These are phyloP conservation scores for Lepidostoma basale DNA, from an alignment of 1,140 invertebrate genomes.

Conservation along the genomic window DNA sequence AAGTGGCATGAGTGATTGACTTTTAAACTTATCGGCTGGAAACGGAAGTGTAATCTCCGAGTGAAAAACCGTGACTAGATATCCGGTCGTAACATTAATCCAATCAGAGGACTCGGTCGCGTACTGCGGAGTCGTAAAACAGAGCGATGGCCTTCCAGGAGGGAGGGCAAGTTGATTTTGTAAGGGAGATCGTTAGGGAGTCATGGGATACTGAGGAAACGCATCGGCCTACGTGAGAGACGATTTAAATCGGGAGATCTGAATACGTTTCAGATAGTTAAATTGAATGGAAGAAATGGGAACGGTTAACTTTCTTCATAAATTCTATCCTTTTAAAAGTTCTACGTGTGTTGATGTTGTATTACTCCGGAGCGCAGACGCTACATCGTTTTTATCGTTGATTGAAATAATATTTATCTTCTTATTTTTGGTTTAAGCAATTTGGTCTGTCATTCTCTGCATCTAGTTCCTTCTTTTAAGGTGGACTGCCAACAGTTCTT, in stretches of 20 bases:
- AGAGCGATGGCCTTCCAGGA: constrained; percentile 14
- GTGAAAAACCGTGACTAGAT: constrained; percentile 25
- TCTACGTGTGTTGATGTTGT: no score
- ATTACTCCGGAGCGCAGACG: no score
- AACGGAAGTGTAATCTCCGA: constrained; percentile 11
- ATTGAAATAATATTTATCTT: no score
- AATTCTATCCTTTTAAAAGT: no score
- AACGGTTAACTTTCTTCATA: no score
- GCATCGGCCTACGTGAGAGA: constrained; percentile 16
- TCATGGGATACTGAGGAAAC: constrained; percentile 8
- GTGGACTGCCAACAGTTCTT: no score
- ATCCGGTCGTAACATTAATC: constrained; percentile 38
- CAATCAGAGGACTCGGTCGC: constrained; percentile 36
- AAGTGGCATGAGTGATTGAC: neutral
- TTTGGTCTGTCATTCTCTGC: no score
- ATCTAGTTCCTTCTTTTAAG: no score
- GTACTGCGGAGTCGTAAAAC: constrained; percentile 39
- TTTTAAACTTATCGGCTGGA: neutral
- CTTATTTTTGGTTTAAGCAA: no score
- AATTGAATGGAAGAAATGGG: neutral
- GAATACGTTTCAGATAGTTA: neutral
- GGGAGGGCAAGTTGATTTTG: constrained; percentile 15
- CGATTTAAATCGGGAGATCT: neutral
- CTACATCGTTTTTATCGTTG: no score
- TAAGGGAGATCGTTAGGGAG: constrained; percentile 17